Evolutionary conservation across 2,888 invertebrate genomes (phyloP), one percentile per base, ranked within the genome.

Genomic region (Drosophila sordidapex): DNA sequence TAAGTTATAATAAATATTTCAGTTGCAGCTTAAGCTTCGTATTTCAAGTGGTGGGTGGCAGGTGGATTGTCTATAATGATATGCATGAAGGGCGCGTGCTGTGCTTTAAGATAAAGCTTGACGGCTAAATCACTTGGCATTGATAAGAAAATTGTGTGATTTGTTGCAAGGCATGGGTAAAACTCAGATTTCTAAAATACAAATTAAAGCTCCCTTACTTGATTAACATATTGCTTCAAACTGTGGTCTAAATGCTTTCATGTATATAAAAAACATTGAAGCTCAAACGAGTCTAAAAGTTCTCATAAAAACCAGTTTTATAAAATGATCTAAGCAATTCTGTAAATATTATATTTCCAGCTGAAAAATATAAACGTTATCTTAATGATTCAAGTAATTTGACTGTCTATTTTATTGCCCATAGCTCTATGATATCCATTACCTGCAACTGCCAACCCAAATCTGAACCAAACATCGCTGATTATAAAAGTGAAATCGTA

Each of bases 1-100:
- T 90, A 87, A 83, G 80, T 81, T 87, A 66, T 74, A 66, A 90
- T 88, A 90, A 87, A 91, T 91, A 91, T 86, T 89, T 87, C 90
- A 88, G 76, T 53, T 75, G 72, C 74, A 74, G 71, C 85, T 87
- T 82, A 77, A 71, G 68, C 48, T 59, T 51, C 27, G 53, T 29
- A n/a, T 43, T 49, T 57, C 60, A 53, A 53, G 52, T 49, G 48
- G 18, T 31, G 54, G 54, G 64, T 36, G 46, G 35, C 36, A n/a
- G 43, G 4, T 29, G n/a, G 53, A 49, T 33, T 57, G 6, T 21
- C 29, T 35, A 27, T 61, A 60, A 60, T 62, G 15, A 58, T 59
- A 67, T 66, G 57, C 58, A 36, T 11, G n/a, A 15, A 15, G 33
- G 65, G 81, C 76, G 65, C 48, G 52, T 48, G n/a, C 25, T 10